Percentiles rank a stretch among this genome's conserved stretches.
phyloP scores from a whole-genome alignment of 2,113 vertebrate genomes.

The Tragelaphus imberbis region DNA sequence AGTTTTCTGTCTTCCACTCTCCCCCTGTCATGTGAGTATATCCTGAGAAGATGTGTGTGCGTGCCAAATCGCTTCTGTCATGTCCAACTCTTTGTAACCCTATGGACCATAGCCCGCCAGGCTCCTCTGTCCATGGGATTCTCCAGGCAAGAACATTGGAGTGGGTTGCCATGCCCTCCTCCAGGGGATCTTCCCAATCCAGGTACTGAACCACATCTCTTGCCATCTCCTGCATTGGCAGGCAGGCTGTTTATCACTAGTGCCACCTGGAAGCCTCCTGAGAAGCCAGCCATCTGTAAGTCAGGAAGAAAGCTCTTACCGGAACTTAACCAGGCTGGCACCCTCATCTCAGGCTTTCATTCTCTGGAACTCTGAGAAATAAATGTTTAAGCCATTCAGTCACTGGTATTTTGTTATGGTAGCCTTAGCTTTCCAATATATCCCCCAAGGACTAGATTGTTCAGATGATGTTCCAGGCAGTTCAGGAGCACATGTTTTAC shows the following conservation, averaged over 20 bases:
- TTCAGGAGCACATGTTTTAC: background rate
- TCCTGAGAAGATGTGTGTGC: background rate
- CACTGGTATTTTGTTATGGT: background rate
- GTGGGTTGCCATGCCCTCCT: background rate
- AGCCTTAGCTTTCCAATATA: background rate
- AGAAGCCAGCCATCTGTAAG: background rate
- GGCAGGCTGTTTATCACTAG: fast-evolving
- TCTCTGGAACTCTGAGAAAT: background rate
- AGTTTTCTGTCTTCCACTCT: background rate
- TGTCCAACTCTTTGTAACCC: background rate
- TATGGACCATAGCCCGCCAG: background rate
- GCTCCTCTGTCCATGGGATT: too few species aligned
- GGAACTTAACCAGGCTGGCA: background rate
- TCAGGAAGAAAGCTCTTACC: background rate
- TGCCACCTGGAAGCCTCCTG: background rate
- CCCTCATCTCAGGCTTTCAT: background rate
- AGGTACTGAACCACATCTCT: background rate
- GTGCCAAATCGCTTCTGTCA: background rate
- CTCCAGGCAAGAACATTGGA: too few species aligned
- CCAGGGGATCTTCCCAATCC: background rate
- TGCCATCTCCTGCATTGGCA: background rate
- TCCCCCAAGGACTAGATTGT: background rate
- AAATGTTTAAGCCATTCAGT: background rate
- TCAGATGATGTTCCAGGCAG: background rate
- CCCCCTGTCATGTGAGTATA: background rate